These are phyloP conservation scores for Hyppa rectilinea DNA, from an alignment of 2,888 invertebrate species.

Conservation along the genomic window DNA sequence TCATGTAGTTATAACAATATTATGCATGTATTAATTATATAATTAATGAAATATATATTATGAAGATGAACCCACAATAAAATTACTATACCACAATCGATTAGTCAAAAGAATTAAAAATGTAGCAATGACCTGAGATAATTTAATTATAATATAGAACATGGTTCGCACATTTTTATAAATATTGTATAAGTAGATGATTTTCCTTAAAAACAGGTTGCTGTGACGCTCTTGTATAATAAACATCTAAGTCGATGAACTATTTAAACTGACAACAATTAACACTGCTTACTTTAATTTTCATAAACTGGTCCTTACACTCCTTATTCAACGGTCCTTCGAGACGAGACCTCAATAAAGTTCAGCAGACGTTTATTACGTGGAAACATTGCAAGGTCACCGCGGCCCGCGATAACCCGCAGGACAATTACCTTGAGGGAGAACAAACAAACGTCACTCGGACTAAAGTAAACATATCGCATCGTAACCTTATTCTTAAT, in stretches of 20 bases:
- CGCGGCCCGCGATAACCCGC: conserved; percentile 59
- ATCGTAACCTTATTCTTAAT: conserved; percentile 40
- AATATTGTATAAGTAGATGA: not conserved
- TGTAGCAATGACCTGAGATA: not conserved
- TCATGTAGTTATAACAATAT: no score
- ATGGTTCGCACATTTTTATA: not conserved
- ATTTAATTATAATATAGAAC: not conserved
- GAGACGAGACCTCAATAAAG: conserved; percentile 30
- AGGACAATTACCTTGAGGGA: conserved; percentile 63
- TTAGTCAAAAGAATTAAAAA: not conserved
- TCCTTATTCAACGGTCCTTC: conserved; percentile 27
- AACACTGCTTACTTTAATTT: not conserved
- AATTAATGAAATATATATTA: no score
- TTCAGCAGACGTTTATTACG: conserved; percentile 46
- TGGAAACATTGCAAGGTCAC: conserved; percentile 62
- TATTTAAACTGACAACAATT: conserved; percentile 5
- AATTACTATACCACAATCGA: not conserved
- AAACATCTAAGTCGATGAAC: not conserved
- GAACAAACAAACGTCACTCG: conserved; percentile 44
- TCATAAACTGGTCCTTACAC: conserved; percentile 15
- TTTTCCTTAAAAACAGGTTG: not conserved
- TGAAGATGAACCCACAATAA: no score
- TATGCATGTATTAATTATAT: no score
- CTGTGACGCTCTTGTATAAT: no score
- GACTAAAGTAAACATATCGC: conserved; percentile 42